These are phyloP conservation scores for Eurosta solidaginis DNA, from an alignment of 1,140 invertebrate species.

Conservation along the genomic window DNA sequence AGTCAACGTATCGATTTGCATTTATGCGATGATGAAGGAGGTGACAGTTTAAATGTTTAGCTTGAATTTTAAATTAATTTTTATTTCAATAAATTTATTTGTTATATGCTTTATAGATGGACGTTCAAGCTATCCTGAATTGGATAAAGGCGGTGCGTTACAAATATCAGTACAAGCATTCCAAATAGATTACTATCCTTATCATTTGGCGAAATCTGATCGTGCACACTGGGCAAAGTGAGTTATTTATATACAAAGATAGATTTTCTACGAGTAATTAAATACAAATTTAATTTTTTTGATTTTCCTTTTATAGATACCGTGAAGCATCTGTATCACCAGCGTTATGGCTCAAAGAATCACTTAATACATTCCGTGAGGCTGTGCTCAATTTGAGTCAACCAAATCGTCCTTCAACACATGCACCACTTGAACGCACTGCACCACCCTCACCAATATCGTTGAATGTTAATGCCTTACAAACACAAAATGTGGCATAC, in stretches of 20 bases:
- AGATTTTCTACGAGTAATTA: background rate
- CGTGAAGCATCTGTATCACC: conserved; percentile 69
- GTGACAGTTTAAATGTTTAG: conserved; percentile 62
- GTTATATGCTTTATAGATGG: conserved; percentile 65
- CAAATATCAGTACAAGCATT: conserved; percentile 89
- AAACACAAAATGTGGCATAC: conserved; percentile 33
- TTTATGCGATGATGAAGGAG: conserved; percentile 92
- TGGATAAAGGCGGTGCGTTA: conserved; percentile 89
- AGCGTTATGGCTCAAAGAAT: conserved; percentile 72
- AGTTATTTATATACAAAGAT: background rate
- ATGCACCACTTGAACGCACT: conserved; percentile 65
- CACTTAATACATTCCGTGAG: conserved; percentile 69
- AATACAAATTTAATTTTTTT: background rate
- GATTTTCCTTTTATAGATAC: conserved; percentile 54
- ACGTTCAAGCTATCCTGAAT: conserved; percentile 78
- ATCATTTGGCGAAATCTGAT: conserved; percentile 87
- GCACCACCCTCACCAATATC: conserved; percentile 53
- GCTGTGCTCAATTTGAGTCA: conserved; percentile 70
- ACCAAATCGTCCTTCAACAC: conserved; percentile 63
- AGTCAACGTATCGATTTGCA: conserved; percentile 94
- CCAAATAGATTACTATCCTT: conserved; percentile 95
- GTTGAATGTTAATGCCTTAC: conserved; percentile 43
- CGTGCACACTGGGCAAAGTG: conserved; percentile 85
- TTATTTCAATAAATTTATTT: background rate
- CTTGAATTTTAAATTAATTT: background rate